Base-by-base conservation (phyloP, 53 echinoderm and acorn worm species). In the Patiria pectinifera region DNA sequence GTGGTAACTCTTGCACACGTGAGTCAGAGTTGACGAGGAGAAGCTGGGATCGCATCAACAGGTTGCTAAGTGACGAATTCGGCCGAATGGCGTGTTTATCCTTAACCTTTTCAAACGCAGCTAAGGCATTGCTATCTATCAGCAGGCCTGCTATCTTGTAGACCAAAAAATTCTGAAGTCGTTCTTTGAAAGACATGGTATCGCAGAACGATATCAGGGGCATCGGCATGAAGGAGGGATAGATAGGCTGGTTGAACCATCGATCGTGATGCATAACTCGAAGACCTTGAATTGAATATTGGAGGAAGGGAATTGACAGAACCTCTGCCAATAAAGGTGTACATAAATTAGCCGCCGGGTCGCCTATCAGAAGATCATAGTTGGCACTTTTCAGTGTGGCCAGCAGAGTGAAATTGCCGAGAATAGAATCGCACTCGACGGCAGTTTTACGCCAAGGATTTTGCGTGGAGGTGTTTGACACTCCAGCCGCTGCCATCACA, bases 281-380 rank as follows among this genome's bases (percentile, higher is more conserved):
- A 0, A 87, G 13, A 0, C 87, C 87, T 62, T 78, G 78, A 4
- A 35, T 15, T 18, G 87, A 49, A 26, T 60, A 87, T 24, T 87
- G 78, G 1, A 87, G 43, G 26, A 87, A 87, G 6, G 87, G 87
- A 6, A 87, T 24, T 4, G 78, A 58, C 19, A 87, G 62, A 22
- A 61, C 16, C 60, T 78, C 77, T 0, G 87, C 87, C 21, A 87
- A 25, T 14, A 87, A 53, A 59, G 87, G 87, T 12, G 78, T 71
- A 75, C 87, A 87, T 60, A 87, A 44, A 78, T 78, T 78, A 61
- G 87, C 78, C 61, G 87, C 59, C 78, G 78, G 76, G 43, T 87
- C 87, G 19, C 87, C 87, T 26, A 87, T 77, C 25, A 87, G 78
- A 60, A 87, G 59, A 49, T 76, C 76, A 77, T 49, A 87, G 76